A percentile compares a stretch with the other conserved stretches of the same genome.
Evolutionary conservation across 2,888 invertebrate species (phyloP).

Genomic region (Philonicus albiceps): DNA sequence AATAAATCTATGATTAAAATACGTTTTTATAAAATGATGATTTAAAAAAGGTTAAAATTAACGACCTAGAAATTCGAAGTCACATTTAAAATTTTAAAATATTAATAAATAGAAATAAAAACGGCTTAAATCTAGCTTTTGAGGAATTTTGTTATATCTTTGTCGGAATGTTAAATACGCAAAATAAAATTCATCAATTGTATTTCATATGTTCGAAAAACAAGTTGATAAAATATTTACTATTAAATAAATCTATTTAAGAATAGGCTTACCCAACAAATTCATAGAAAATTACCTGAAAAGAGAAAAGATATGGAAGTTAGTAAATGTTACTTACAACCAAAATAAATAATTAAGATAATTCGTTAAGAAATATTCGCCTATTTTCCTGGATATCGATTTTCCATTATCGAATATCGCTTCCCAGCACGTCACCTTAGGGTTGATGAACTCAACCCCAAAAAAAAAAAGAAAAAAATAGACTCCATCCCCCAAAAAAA

Average conservation of each 20-base stretch:
- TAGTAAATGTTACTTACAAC: background rate
- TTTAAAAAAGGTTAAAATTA: too few species aligned
- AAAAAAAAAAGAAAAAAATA: background rate
- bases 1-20: background rate
- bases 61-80: too few species aligned
- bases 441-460: background rate
- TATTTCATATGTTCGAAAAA: background rate
- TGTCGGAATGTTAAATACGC: too few species aligned
- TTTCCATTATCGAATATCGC: background rate
- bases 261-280: background rate
- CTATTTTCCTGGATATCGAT: background rate
- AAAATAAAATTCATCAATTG: too few species aligned
- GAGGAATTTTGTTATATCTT: too few species aligned
- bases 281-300: background rate
- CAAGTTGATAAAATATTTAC: background rate
- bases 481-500: background rate
- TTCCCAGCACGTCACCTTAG: background rate
- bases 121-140: too few species aligned
- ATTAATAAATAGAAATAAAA: too few species aligned
- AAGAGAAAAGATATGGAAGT: background rate
- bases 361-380: background rate
- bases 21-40: too few species aligned
- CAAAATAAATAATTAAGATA: background rate
- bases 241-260: background rate
- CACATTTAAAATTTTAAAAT: too few species aligned